Evolutionary conservation across 1,140 invertebrate genomes (phyloP).

Genomic region (Megalopta genalis): DNA sequence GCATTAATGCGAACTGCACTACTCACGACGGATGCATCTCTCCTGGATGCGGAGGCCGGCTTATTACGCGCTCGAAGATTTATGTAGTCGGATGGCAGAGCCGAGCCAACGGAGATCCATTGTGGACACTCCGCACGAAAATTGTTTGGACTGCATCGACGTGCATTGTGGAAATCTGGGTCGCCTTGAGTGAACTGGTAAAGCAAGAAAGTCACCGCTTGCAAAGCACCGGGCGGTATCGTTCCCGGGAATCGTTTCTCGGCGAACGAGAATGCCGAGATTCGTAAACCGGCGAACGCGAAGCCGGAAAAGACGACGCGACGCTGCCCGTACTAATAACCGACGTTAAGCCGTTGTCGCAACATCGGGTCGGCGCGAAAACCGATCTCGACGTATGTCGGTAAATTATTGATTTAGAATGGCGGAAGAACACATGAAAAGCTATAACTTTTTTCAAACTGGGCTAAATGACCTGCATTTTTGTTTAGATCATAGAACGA

Average conservation of each 20-base stretch:
- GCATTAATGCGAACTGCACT: background rate
- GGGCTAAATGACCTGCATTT: no score
- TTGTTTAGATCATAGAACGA: no score
- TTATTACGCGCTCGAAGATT: conserved; percentile 23
- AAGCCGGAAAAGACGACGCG: background rate
- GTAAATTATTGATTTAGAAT: no score
- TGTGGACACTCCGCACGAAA: background rate
- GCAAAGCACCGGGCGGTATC: conserved; percentile 10
- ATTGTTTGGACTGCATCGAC: conserved; percentile 3
- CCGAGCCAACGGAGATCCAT: background rate
- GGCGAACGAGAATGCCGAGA: background rate
- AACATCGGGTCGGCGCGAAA: no score
- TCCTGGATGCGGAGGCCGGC: background rate
- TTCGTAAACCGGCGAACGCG: background rate
- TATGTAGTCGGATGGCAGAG: background rate
- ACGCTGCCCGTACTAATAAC: conserved; percentile 16
- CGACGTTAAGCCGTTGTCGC: no score
- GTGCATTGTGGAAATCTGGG: conserved; percentile 35
- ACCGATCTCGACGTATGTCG: no score
- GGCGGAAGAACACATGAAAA: no score
- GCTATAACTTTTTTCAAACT: no score
- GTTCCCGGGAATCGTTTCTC: conserved; percentile 14
- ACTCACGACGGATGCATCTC: background rate
- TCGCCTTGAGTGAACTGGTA: conserved; percentile 15
- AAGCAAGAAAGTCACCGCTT: background rate